phyloP scores from a whole-genome alignment of 2,888 invertebrate genomes.

The Aphidius colemani region DNA sequence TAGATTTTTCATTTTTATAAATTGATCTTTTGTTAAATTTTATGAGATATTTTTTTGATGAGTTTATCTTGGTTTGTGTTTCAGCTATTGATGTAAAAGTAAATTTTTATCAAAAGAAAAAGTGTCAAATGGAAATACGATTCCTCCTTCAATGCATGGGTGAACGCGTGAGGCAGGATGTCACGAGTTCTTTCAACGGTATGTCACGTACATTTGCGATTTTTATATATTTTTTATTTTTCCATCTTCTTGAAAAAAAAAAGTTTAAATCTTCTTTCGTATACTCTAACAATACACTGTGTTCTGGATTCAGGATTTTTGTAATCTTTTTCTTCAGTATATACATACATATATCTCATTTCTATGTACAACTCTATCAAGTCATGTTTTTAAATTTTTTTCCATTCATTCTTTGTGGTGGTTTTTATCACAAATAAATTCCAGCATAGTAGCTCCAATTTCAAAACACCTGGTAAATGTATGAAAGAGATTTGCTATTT shows the following conservation, averaged over 20 bases:
- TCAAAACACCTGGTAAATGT: too few relatives aligned
- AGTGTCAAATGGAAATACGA: constrained; percentile 12
- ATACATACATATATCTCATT: background rate
- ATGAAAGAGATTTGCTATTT: too few relatives aligned
- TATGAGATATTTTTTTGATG: too few relatives aligned
- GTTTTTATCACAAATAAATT: too few relatives aligned
- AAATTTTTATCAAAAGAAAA: background rate
- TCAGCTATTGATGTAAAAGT: too few relatives aligned
- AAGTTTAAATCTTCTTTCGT: background rate
- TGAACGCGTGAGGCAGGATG: constrained; percentile 42
- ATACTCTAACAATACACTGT: constrained; percentile 11
- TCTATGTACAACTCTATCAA: background rate
- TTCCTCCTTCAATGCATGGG: constrained; percentile 2
- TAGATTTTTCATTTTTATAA: too few relatives aligned
- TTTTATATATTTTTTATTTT: too few relatives aligned
- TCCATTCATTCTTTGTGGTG: too few relatives aligned
- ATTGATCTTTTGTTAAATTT: too few relatives aligned
- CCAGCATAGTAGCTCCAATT: too few relatives aligned
- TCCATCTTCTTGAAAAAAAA: constrained; percentile 1
- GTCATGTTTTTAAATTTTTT: too few relatives aligned
- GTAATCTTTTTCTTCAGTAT: background rate
- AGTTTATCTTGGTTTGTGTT: too few relatives aligned
- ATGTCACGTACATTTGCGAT: constrained; percentile 41
- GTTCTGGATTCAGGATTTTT: constrained; percentile 3
- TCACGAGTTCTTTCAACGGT: constrained; percentile 44